These are phyloP conservation scores for Dysmachus trigonus DNA, from an alignment of 2,888 invertebrate genomes.

Conservation along the genomic window DNA sequence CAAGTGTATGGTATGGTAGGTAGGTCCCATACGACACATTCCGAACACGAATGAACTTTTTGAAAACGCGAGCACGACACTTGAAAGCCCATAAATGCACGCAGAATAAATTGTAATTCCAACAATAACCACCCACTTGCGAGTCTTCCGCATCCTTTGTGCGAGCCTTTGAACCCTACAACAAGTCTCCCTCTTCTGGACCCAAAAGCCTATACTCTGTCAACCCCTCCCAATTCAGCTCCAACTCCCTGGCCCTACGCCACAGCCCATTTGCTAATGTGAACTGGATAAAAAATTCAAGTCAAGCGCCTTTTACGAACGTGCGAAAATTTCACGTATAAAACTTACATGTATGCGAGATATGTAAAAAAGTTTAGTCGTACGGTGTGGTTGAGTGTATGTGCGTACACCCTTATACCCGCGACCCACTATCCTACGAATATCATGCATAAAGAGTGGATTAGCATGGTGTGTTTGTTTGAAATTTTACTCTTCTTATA, in stretches of 20 bases:
- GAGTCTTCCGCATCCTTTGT: conserved; percentile 8
- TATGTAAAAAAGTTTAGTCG: neutral
- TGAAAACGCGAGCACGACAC: conserved; percentile 37
- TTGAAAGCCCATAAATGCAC: conserved; percentile 37
- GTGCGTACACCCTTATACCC: neutral
- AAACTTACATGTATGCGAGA: neutral
- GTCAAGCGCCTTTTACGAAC: conserved; percentile 38
- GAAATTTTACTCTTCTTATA: neutral
- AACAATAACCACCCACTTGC: conserved; percentile 34
- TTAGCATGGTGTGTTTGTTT: conserved; percentile 19
- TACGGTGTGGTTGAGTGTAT: neutral
- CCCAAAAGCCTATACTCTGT: neutral
- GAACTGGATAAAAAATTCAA: conserved; percentile 40
- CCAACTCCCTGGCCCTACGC: neutral
- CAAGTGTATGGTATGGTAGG: neutral
- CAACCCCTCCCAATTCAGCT: neutral
- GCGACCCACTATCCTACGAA: neutral
- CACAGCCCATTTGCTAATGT: conserved; percentile 38
- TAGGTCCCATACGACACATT: neutral
- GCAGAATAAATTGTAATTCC: conserved; percentile 38
- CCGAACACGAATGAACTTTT: neutral
- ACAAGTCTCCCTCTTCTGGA: no score
- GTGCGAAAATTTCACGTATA: neutral
- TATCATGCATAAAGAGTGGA: neutral
- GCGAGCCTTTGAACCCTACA: neutral